These are phyloP conservation scores for Megastigmus dorsalis DNA, from an alignment of 2,888 invertebrate genomes.

Conservation along the genomic window DNA sequence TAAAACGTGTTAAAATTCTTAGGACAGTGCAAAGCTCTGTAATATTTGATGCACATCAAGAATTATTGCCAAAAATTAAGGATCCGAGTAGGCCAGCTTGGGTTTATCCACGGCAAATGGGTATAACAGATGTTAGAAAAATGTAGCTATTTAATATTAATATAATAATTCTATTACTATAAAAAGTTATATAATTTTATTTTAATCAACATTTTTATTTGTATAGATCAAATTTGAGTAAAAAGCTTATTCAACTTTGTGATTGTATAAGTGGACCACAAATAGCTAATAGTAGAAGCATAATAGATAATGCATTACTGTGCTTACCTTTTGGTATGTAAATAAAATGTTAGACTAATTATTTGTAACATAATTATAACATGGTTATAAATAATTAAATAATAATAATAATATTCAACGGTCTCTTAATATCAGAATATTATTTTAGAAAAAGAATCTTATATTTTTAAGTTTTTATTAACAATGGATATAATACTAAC, in stretches of 20 bases:
- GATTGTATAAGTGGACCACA: constrained; percentile 79
- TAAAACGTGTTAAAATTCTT: too few relatives aligned
- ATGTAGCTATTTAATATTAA: constrained; percentile 76
- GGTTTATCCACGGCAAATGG: constrained; percentile 83
- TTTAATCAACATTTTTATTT: constrained; percentile 44
- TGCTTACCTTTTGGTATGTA: constrained; percentile 76
- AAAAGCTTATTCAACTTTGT: constrained; percentile 81
- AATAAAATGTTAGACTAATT: constrained; percentile 21
- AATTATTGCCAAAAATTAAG: constrained; percentile 84
- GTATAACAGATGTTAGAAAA: constrained; percentile 82
- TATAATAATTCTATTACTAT: neutral
- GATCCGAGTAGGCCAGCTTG: constrained; percentile 83
- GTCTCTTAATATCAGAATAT: neutral
- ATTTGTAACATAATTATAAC: constrained; percentile 18
- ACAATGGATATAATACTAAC: constrained; percentile 81
- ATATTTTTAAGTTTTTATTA: constrained; percentile 80
- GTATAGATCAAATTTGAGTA: constrained; percentile 80
- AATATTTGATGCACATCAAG: constrained; percentile 86
- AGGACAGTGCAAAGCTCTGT: constrained; percentile 79
- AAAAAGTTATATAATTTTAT: constrained; percentile 12
- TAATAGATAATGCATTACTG: constrained; percentile 79
- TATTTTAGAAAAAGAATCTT: constrained; percentile 76
- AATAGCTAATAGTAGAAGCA: constrained; percentile 77
- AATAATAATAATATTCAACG: too few relatives aligned
- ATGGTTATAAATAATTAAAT: constrained; percentile 17